Evolutionary conservation across 1,140 invertebrate genomes (phyloP).

Genomic region (Drosophila pruinosa): DNA sequence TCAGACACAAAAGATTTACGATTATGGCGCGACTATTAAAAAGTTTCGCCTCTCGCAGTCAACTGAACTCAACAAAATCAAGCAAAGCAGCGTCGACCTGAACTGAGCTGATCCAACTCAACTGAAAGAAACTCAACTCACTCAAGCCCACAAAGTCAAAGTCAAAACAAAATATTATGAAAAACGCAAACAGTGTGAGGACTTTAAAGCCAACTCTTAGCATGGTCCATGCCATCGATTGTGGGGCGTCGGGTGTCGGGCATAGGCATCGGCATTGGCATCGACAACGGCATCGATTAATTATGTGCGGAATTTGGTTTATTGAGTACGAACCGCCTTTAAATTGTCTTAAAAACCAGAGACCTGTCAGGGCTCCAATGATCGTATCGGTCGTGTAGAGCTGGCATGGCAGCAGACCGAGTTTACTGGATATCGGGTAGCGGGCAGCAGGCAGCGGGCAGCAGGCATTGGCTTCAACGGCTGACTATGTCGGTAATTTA

Average conservation of each 20-base stretch:
- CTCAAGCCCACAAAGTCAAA: slow-evolving; percentile 73
- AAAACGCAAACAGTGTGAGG: slow-evolving; percentile 32
- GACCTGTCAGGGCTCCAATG: slow-evolving; percentile 60
- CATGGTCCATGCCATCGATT: no score
- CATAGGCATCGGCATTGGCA: slow-evolving; percentile 1
- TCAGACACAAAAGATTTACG: slow-evolving; percentile 81
- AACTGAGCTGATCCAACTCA: slow-evolving; percentile 5
- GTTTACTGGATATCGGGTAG: background rate
- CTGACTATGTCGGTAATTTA: slow-evolving; percentile 73
- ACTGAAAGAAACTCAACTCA: slow-evolving; percentile 26
- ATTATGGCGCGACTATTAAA: slow-evolving; percentile 81
- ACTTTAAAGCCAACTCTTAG: slow-evolving; percentile 37
- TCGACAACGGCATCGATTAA: slow-evolving; percentile 68
- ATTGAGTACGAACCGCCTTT: slow-evolving; percentile 81
- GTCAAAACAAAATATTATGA: slow-evolving; percentile 59
- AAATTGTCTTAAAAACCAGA: slow-evolving; percentile 79
- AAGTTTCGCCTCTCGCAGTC: slow-evolving; percentile 72
- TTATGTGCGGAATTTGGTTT: slow-evolving; percentile 81
- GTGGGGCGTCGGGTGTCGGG: background rate
- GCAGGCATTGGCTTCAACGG: slow-evolving; percentile 54
- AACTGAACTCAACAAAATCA: background rate
- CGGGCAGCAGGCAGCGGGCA: background rate
- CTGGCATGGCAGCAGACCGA: background rate
- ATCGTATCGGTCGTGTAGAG: slow-evolving; percentile 10
- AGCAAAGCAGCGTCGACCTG: background rate